Conservation (phyloP, 2,797 vertebrate genomes). For the Gymnopithys bicolor region DNA sequence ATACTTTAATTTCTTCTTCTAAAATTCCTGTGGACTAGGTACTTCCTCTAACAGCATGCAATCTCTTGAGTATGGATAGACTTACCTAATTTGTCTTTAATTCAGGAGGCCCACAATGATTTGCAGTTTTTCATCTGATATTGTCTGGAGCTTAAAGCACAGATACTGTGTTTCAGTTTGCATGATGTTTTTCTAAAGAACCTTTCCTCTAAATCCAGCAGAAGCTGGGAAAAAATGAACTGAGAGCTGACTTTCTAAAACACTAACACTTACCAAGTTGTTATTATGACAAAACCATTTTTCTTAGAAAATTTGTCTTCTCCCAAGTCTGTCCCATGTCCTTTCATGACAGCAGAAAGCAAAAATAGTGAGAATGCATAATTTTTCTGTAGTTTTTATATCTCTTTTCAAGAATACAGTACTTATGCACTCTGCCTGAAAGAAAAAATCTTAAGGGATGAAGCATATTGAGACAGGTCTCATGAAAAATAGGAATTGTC, state of each 20-base stretch:
- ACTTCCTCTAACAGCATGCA: neutral
- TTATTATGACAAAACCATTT: conserved; percentile 12
- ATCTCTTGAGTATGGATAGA: neutral
- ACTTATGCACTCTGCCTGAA: neutral
- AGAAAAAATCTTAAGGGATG: neutral
- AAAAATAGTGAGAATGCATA: neutral
- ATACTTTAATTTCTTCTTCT: conserved; percentile 8
- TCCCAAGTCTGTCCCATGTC: neutral
- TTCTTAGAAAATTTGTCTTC: conserved; percentile 1
- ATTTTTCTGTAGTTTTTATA: neutral
- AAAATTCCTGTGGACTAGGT: neutral
- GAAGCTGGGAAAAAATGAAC: neutral
- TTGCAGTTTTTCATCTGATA: neutral
- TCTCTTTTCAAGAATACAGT: neutral
- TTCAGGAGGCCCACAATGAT: neutral
- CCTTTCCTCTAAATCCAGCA: neutral
- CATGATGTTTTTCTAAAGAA: neutral
- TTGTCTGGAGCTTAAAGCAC: neutral
- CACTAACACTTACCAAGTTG: neutral
- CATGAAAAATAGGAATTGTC: neutral
- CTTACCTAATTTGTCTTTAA: neutral
- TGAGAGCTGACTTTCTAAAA: neutral
- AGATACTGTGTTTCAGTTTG: neutral
- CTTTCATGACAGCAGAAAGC: neutral
- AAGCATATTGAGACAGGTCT: neutral